phyloP scores from a whole-genome alignment of 1,140 invertebrate genomes.

The Drosophila dunni region DNA sequence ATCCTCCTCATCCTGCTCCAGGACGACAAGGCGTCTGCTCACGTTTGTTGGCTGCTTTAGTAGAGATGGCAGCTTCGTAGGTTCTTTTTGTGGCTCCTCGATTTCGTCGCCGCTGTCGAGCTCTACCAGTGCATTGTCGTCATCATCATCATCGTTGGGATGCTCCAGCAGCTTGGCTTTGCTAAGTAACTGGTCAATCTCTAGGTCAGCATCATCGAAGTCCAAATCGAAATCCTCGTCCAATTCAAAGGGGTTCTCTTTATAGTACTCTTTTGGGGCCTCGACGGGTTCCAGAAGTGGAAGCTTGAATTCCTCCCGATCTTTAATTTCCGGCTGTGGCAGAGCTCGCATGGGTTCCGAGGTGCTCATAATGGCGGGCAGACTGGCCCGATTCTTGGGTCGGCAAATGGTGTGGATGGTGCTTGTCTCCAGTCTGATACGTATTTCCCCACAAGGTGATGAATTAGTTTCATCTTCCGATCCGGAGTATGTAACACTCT shows the following conservation, averaged over 20 bases:
- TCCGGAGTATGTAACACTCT: conserved; percentile 1
- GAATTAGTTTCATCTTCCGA: conserved; percentile 40
- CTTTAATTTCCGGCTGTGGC: conserved; percentile 42
- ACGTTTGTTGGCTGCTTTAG: conserved; percentile 25
- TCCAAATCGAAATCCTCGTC: conserved; percentile 15
- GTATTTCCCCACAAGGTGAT: conserved; percentile 47
- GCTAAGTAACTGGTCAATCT: conserved; percentile 5
- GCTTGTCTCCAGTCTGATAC: conserved; percentile 53
- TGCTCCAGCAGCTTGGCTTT: conserved; percentile 3
- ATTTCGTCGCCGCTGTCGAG: conserved; percentile 19
- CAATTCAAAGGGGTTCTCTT: conserved; percentile 17
- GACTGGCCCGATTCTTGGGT: conserved; percentile 25
- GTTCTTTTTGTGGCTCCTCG: not conserved
- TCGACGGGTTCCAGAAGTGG: conserved; percentile 34
- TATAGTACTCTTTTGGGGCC: conserved; percentile 13
- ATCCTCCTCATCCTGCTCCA: conserved; percentile 50
- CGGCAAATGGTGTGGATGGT: conserved; percentile 41
- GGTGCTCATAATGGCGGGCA: conserved; percentile 1
- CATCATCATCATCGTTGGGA: not conserved
- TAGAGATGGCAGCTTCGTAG: conserved; percentile 16
- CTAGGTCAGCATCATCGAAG: conserved; percentile 10
- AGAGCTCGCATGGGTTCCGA: conserved; percentile 42
- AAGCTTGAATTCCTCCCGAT: conserved; percentile 20
- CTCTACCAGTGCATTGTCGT: not conserved
- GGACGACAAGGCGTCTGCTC: conserved; percentile 45